Evolutionary conservation across 2,113 vertebrate genomes (phyloP).

Genomic region (Zapus hudsonius): DNA sequence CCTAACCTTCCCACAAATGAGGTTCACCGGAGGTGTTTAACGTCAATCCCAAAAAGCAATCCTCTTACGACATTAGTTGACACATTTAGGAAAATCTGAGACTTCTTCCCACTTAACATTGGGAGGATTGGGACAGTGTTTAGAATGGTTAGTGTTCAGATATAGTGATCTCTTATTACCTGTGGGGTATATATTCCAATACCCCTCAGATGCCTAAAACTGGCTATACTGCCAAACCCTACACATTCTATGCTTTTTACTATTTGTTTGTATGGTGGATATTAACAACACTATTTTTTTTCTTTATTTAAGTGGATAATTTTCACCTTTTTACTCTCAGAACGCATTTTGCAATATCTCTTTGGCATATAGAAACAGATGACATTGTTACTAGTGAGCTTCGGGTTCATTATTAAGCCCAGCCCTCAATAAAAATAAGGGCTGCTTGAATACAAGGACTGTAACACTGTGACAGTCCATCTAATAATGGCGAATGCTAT

Average conservation of each 20-base stretch:
- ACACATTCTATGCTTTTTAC: not conserved
- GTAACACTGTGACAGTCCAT: not conserved
- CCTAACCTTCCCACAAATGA: conserved; percentile 8
- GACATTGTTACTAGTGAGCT: not conserved
- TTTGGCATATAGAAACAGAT: not conserved
- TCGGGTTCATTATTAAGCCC: not conserved
- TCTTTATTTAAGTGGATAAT: not conserved
- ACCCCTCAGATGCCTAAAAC: not conserved
- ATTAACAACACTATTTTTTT: not conserved
- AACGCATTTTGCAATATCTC: not conserved
- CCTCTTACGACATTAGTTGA: not conserved
- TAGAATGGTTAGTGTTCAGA: not conserved
- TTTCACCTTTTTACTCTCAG: not conserved
- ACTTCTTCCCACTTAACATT: not conserved
- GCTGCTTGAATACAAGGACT: not conserved
- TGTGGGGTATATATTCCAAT: not conserved
- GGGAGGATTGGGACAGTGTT: not conserved
- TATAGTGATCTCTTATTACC: not conserved
- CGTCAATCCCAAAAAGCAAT: not conserved
- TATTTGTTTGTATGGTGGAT: not conserved
- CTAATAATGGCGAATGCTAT: too few relatives aligned
- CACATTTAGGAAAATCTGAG: not conserved
- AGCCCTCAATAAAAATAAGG: not conserved
- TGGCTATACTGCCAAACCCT: not conserved
- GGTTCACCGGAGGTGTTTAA: not conserved